Base-by-base conservation (phyloP, 2,888 invertebrate genomes). In the Macroteleia sp. region DNA sequence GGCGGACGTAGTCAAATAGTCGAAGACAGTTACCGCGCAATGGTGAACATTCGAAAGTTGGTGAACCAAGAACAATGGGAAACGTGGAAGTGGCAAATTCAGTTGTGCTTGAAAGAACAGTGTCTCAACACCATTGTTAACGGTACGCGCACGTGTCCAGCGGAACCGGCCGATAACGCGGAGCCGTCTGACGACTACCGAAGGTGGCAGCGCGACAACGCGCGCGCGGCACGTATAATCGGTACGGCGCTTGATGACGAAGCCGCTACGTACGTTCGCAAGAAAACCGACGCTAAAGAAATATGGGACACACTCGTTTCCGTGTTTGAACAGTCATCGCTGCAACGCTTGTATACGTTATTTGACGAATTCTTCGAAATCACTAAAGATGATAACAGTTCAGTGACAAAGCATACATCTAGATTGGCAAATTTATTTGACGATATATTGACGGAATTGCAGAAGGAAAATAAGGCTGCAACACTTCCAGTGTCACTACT, bases 51-150 rank as follows among this genome's bases (percentile, higher is more conserved):
- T 44, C 44, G 44, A 4, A 44, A 44, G 8, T 9, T 44, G 8
- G 25, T 25, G 8, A 44, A 14, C 14, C 25, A 44, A 2, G 25
- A 44, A 10, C 81, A 82, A 39, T 83, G 81, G 80, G 81, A 81
- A 77, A 83, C 79, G 0, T 83, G 82, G 82, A 83, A 82, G 61
- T 82, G 82, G 81, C 81, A 83, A 59, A 82, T 77, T 22, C 77
- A 81, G 57, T 66, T 83, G 8, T 81, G 81, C 69, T 69, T 82
- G 48, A 81, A 81, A 50, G 80, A 82, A 66, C 79, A 76, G 73
- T 81, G 82, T 39, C 61, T 81, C 12, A 71, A 67, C 52, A 61
- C 81, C 10, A 74, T 83, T 12, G 57, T 78, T 14, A 57, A 77
- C 41, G 80, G 81, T 12, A 61, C 80, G 20, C 80, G 82, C 4